Conservation (phyloP, 2,113 vertebrate genomes). For the Barnardius zonarius region DNA sequence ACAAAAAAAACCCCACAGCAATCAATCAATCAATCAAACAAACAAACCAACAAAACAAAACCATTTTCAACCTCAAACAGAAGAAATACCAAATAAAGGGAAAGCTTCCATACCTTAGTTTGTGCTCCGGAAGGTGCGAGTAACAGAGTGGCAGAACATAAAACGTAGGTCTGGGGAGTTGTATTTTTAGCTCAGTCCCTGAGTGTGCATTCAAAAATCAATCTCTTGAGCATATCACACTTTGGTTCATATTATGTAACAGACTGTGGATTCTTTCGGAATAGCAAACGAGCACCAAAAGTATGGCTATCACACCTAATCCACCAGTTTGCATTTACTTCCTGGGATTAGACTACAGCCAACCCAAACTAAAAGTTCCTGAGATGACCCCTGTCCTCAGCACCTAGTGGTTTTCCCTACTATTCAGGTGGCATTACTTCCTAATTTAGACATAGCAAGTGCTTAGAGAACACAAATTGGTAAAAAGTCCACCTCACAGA, state of each 20-base stretch:
- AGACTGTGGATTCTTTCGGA: background rate
- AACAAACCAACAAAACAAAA: background rate
- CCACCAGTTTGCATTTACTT: background rate
- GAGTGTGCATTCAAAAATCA: fast-evolving
- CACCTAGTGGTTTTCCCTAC: background rate
- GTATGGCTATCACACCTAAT: background rate
- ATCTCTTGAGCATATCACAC: background rate
- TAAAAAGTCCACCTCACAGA: background rate
- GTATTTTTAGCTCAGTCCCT: background rate
- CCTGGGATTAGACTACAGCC: background rate
- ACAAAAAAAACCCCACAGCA: background rate
- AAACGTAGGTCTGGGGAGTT: background rate
- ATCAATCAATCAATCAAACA: background rate
- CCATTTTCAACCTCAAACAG: background rate
- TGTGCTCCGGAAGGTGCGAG: too few relatives aligned
- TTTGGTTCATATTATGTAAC: background rate
- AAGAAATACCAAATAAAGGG: background rate
- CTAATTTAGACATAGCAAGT: background rate
- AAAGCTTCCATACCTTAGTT: background rate
- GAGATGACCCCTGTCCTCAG: background rate
- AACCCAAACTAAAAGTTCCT: background rate
- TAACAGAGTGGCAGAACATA: background rate
- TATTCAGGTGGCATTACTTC: background rate
- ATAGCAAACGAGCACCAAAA: background rate
- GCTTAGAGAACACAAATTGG: background rate